Evolutionary conservation across 2,113 vertebrate species (phyloP), one percentile per base, ranked within the genome.

Genomic region (Bathybates hornii): DNA sequence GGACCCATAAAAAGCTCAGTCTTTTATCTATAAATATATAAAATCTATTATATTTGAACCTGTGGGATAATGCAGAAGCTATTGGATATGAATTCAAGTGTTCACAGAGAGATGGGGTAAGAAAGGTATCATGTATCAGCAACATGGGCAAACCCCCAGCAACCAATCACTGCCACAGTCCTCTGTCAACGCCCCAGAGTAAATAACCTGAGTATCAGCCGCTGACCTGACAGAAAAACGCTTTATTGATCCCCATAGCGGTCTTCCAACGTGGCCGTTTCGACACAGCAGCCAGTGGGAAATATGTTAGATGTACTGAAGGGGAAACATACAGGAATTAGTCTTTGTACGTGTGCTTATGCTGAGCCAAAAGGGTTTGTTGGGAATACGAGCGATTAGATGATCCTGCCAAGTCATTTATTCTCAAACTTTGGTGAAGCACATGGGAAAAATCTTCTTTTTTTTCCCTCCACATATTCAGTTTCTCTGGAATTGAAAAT

Each of bases 211-310:
- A 84, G 81, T 87, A 92, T 94, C 94, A 93, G 93, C 79, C 29
- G 83, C 93, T 96, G 95, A 95, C 93, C 95, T 48, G 45, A 90
- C 90, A 91, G 91, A 95, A 96, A 95, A 95, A 95, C 93, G 90
- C 87, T 90, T 86, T 95, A 96, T 96, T 95, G 96, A 96, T 96
- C 95, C 81, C 73, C 9, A 19, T 86, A 81, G 90, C 9, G 43
- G 92, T 91, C 94, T 87, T 86, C 80, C 80, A 86, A 71, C 53
- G 2, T 86, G 48, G 93, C 83, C 71, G 82, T 91, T 93, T 88
- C 83, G 79, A 48, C 73, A 80, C 68, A 76, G 56, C 53, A 89
- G 41, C 57, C 79, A 80, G 56, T 88, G 82, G 86, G 86, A 91
- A 68, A 92, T 91, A 90, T 86, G 84, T 89, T 82, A 73, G 52